These are phyloP conservation scores for Myrmecophaga tridactyla DNA, from an alignment of 2,113 vertebrate species.

Conservation along the genomic window DNA sequence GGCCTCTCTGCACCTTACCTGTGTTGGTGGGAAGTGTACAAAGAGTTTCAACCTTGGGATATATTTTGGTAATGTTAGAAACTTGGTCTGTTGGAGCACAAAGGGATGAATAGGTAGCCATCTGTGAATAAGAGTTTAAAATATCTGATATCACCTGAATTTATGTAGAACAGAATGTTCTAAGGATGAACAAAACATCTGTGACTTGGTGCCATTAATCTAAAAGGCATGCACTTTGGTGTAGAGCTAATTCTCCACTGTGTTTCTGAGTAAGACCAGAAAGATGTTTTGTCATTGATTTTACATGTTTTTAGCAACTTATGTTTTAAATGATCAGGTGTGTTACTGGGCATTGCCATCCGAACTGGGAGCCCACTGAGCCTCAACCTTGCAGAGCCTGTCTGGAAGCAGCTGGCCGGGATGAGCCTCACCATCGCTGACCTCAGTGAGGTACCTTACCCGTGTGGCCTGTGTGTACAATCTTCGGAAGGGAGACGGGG, in stretches of 20 bases:
- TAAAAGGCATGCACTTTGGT: neutral
- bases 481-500: no score
- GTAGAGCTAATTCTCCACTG: neutral
- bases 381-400: slow-evolving; percentile 96
- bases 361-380: slow-evolving; percentile 98
- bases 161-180: neutral
- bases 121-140: neutral
- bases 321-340: slow-evolving; percentile 85
- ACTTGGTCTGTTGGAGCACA: neutral
- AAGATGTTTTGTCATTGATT: no score
- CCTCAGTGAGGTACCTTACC: slow-evolving; percentile 94
- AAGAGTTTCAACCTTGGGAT: neutral
- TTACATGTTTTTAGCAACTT: neutral
- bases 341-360: slow-evolving; percentile 96
- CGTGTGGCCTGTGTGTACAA: neutral
- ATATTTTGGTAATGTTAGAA: neutral
- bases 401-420: slow-evolving; percentile 99
- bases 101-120: neutral
- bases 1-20: neutral
- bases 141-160: neutral
- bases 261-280: neutral
- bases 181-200: neutral
- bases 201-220: neutral
- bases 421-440: slow-evolving; percentile 99
- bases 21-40: neutral